A percentile compares a stretch with the other conserved stretches of the same genome.
Evolutionary conservation across 2,797 vertebrate species (phyloP).

Genomic region (Pelodytes ibericus): DNA sequence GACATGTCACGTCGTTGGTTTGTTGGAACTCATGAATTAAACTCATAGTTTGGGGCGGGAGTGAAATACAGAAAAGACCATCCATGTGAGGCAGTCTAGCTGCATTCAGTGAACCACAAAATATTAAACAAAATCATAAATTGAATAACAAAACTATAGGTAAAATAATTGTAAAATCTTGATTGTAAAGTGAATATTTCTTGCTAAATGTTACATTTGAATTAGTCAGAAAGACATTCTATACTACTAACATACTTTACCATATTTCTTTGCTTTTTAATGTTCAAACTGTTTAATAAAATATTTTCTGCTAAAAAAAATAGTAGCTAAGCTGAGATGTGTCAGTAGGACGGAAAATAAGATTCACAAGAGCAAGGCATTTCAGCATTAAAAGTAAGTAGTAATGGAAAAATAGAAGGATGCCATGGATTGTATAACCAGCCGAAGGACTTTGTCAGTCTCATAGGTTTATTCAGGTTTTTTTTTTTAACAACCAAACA

Average conservation of each 20-base stretch:
- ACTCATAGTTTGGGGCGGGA: no score
- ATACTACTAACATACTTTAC: not conserved
- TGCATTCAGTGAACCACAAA: no score
- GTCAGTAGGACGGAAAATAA: slow-evolving; percentile 33
- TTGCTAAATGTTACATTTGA: no score
- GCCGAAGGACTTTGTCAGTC: slow-evolving; percentile 26
- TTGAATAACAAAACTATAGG: no score
- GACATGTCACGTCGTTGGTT: no score
- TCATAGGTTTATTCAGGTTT: not conserved
- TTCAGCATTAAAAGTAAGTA: not conserved
- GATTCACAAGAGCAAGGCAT: slow-evolving; percentile 21
- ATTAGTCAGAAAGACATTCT: no score
- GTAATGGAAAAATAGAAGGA: slow-evolving; percentile 39
- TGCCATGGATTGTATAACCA: slow-evolving; percentile 6
- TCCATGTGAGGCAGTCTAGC: no score
- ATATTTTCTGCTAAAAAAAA: not conserved
- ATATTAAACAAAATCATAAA: no score
- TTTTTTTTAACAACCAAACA: slow-evolving; percentile 35
- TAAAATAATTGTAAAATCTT: no score
- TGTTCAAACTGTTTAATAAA: not conserved
- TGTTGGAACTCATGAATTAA: no score
- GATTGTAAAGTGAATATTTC: no score
- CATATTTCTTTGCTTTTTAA: not conserved
- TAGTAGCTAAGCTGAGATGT: slow-evolving; percentile 6
- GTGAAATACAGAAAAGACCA: no score